phyloP scores from a whole-genome alignment of 2,888 invertebrate genomes.

The Drosophila greeni region DNA sequence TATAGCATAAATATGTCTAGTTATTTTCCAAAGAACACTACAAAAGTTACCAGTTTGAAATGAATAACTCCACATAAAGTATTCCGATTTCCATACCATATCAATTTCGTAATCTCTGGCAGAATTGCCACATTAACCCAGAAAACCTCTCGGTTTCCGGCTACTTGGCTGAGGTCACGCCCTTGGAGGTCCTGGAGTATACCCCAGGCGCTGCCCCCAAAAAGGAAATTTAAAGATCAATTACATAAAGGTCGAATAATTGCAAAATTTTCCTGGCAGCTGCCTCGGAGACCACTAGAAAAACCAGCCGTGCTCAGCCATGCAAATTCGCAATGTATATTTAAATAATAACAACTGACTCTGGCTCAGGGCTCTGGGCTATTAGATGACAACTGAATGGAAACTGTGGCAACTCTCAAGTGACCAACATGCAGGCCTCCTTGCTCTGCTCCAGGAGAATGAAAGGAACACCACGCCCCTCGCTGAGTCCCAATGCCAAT shows the following conservation, averaged over 20 bases:
- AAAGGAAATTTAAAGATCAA: conserved; percentile 50
- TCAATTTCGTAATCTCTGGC: neutral
- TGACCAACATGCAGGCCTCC: conserved; percentile 64
- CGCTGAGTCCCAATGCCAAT: conserved; percentile 14
- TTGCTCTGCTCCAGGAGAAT: conserved; percentile 10
- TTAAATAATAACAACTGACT: conserved; percentile 48
- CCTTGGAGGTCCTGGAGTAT: conserved; percentile 54
- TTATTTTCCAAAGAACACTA: neutral
- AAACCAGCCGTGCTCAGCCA: conserved; percentile 47
- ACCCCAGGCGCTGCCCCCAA: conserved; percentile 7
- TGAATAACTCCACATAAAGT: neutral
- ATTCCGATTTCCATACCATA: neutral
- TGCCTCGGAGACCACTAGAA: conserved; percentile 39
- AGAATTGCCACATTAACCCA: conserved; percentile 29
- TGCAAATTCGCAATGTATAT: conserved; percentile 55
- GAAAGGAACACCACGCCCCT: conserved; percentile 41
- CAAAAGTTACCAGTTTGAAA: neutral
- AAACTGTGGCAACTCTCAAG: conserved; percentile 69
- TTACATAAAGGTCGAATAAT: conserved; percentile 49
- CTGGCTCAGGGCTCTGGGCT: conserved; percentile 14
- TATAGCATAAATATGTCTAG: neutral
- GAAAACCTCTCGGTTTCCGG: conserved; percentile 1
- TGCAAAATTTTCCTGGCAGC: conserved; percentile 51
- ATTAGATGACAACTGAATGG: conserved; percentile 48
- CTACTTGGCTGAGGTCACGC: conserved; percentile 54